Percentiles rank a stretch among this genome's conserved stretches.
phyloP scores from a whole-genome alignment of 1,140 invertebrate genomes.

The Trichomalopsis sarcophagae region DNA sequence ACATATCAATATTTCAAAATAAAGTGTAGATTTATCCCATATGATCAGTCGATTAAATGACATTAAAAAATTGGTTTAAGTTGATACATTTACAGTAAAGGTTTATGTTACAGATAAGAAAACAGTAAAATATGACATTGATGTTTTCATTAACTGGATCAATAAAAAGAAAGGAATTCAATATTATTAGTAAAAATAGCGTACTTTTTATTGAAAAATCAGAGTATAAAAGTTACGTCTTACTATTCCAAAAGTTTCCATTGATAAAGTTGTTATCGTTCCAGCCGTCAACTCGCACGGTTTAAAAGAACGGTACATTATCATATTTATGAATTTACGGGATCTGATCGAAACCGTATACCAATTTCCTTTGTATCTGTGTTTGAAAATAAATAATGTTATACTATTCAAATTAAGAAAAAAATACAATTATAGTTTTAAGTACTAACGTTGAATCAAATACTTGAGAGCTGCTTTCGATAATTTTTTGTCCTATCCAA shows the following conservation, averaged over 20 bases:
- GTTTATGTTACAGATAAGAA: not conserved
- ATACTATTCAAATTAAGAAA: too few species aligned
- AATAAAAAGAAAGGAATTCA: not conserved
- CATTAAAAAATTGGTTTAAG: too few species aligned
- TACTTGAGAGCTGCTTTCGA: constrained; percentile 9
- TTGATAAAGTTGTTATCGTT: not conserved
- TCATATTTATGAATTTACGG: not conserved
- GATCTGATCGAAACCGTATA: not conserved
- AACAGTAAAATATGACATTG: not conserved
- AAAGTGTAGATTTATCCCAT: too few species aligned
- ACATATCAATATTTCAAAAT: too few species aligned
- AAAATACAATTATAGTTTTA: too few species aligned
- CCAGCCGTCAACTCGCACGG: not conserved
- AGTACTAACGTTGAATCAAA: not conserved
- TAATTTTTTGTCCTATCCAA: constrained; percentile 4
- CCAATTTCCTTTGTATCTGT: not conserved
- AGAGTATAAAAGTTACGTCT: not conserved
- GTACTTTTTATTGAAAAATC: too few species aligned
- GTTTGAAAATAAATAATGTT: not conserved
- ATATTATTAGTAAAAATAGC: too few species aligned
- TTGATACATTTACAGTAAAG: too few species aligned
- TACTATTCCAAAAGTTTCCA: not conserved
- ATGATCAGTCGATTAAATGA: too few species aligned
- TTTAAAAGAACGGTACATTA: not conserved
- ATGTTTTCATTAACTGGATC: not conserved